Conservation (phyloP, 1,140 invertebrate genomes). For the Phenacoccus solenopsis region DNA sequence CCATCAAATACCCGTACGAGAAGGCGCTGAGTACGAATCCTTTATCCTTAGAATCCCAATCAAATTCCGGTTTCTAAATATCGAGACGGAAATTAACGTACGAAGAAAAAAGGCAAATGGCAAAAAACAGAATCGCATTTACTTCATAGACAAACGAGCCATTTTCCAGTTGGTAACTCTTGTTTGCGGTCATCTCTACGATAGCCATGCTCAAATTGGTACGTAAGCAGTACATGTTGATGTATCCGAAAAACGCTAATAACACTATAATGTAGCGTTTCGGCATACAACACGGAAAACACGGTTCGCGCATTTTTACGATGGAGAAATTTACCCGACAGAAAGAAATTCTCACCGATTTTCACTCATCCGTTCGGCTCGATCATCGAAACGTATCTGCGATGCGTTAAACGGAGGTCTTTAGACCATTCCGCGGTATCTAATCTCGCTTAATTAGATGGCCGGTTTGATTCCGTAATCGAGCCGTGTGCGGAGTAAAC, state of each 20-base stretch:
- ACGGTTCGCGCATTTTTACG: not conserved
- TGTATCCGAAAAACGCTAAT: not conserved
- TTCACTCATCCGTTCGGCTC: too few species aligned
- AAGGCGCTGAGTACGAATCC: slow-evolving; percentile 49
- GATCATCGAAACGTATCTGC: too few species aligned
- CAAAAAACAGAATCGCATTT: not conserved
- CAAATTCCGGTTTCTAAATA: slow-evolving; percentile 47
- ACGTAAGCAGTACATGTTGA: not conserved
- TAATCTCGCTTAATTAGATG: too few species aligned
- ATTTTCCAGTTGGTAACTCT: not conserved
- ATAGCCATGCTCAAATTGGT: not conserved
- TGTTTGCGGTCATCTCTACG: not conserved
- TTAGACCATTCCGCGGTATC: too few species aligned
- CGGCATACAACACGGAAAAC: not conserved
- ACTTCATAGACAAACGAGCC: not conserved
- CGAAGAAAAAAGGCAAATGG: too few species aligned
- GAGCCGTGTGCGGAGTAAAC: too few species aligned
- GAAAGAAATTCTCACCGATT: too few species aligned
- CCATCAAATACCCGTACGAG: slow-evolving; percentile 54
- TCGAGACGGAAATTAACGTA: too few species aligned
- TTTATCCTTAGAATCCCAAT: slow-evolving; percentile 41
- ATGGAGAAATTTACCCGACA: too few species aligned
- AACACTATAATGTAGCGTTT: not conserved
- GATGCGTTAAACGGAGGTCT: too few species aligned
- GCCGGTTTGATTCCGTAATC: too few species aligned